A percentile compares a stretch with the other conserved stretches of the same genome.
These are phyloP conservation scores for Chloroceryle amazona DNA, from an alignment of 2,797 vertebrate genomes.

Conservation along the genomic window DNA sequence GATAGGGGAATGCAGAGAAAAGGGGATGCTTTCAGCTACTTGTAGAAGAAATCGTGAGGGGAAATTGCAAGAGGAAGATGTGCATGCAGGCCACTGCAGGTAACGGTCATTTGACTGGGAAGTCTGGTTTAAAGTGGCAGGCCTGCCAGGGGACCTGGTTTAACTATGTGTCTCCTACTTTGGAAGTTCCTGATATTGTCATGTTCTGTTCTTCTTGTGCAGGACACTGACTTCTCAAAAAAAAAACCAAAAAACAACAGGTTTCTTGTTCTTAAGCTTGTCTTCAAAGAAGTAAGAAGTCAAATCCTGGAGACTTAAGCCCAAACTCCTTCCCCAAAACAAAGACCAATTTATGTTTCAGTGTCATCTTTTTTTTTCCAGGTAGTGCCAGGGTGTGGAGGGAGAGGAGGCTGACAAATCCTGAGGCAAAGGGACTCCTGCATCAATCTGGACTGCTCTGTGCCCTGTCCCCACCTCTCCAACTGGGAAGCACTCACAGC, in stretches of 20 bases:
- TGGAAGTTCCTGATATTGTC: neutral
- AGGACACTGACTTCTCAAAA: neutral
- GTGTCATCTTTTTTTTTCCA: neutral
- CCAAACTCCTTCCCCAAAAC: neutral
- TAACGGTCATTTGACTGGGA: neutral
- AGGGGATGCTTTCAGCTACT: neutral
- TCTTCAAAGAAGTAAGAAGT: neutral
- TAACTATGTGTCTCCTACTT: neutral
- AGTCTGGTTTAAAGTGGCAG: neutral
- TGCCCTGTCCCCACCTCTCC: slow-evolving; percentile 10
- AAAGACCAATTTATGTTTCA: neutral
- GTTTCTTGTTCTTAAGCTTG: neutral
- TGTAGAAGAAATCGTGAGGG: neutral
- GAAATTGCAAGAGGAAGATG: neutral
- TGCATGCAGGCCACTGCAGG: neutral
- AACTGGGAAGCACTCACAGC: neutral
- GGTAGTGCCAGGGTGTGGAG: neutral
- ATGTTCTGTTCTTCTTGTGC: neutral
- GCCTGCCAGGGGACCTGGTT: neutral
- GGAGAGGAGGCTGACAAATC: neutral
- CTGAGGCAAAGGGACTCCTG: neutral
- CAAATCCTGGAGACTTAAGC: neutral
- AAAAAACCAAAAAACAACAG: neutral
- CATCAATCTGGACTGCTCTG: neutral
- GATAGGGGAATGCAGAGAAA: neutral